Evolutionary conservation across 2,113 vertebrate species (phyloP).

Genomic region (Myiozetetes cayanensis): DNA sequence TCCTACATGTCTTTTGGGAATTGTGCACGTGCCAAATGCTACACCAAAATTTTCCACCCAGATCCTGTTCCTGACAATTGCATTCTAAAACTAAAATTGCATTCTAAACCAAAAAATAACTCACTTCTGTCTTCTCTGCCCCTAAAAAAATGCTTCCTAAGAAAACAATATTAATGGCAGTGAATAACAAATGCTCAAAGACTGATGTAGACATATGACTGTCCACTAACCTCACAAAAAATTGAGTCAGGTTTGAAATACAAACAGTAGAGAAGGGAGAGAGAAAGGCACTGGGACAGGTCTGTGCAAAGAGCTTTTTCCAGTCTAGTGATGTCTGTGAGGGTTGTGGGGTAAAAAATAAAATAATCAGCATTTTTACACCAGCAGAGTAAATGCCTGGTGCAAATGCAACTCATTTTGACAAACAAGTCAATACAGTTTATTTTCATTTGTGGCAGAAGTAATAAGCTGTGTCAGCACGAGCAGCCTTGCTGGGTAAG

Average conservation of each 20-base stretch:
- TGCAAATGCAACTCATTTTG: not conserved
- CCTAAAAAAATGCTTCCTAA: not conserved
- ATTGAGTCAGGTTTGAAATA: not conserved
- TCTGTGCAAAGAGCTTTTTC: not conserved
- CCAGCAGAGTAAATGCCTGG: not conserved
- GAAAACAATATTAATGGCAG: not conserved
- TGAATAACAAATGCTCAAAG: not conserved
- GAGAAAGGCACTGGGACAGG: not conserved
- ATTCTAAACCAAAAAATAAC: not conserved
- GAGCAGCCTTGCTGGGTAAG: not conserved
- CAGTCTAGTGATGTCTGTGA: not conserved
- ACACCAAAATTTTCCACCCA: not conserved
- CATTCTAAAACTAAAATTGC: not conserved
- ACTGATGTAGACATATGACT: not conserved
- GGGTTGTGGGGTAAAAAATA: not conserved
- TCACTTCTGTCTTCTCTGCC: not conserved
- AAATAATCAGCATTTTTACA: not conserved
- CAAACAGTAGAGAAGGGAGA: not conserved
- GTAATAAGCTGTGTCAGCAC: conserved; percentile 11
- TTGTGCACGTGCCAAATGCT: not conserved
- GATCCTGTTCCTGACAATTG: not conserved
- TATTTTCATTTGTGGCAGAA: conserved; percentile 1
- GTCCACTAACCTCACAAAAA: not conserved
- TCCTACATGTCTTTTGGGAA: not conserved
- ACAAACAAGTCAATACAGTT: not conserved